A percentile compares a stretch with the other conserved stretches of the same genome.
These are phyloP conservation scores for Malacoctenus gilli DNA, from an alignment of 2,797 vertebrate species.

Conservation along the genomic window DNA sequence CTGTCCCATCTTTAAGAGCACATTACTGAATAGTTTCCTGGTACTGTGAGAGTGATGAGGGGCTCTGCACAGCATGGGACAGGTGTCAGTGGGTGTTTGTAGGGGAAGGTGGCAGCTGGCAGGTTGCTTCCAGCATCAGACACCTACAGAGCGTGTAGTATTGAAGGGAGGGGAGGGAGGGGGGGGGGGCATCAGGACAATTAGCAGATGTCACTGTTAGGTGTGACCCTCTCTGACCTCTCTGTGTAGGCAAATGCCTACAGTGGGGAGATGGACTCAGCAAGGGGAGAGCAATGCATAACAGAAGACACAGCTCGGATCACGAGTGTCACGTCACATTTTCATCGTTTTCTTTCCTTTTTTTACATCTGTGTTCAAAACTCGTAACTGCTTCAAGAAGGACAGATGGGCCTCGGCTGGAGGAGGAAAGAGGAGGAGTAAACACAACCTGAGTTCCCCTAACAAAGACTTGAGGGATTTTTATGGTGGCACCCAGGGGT, in stretches of 20 bases:
- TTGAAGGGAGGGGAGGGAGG: constrained; percentile 49
- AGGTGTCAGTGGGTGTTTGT: background rate
- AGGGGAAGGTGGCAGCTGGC: constrained; percentile 66
- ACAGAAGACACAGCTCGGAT: background rate
- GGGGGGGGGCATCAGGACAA: constrained; percentile 75
- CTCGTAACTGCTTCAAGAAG: background rate
- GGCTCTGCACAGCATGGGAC: too few relatives aligned
- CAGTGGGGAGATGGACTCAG: background rate
- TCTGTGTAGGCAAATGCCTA: constrained; percentile 46
- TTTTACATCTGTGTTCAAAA: too few relatives aligned
- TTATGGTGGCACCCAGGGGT: constrained; percentile 63
- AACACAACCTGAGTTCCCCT: constrained; percentile 46
- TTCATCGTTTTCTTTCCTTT: too few relatives aligned
- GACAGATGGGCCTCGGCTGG: constrained; percentile 73
- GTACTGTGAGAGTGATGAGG: background rate
- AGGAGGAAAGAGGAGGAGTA: constrained; percentile 63
- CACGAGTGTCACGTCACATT: too few relatives aligned
- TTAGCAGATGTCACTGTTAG: constrained; percentile 80
- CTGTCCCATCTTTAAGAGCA: constrained; percentile 45
- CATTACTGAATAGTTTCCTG: constrained; percentile 48
- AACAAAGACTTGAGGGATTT: constrained; percentile 36
- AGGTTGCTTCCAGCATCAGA: constrained; percentile 42
- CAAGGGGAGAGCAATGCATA: background rate
- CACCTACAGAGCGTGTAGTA: constrained; percentile 62
- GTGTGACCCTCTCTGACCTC: constrained; percentile 78